Conservation (phyloP, 2,888 invertebrate species). For the Pollenia angustigena region DNA sequence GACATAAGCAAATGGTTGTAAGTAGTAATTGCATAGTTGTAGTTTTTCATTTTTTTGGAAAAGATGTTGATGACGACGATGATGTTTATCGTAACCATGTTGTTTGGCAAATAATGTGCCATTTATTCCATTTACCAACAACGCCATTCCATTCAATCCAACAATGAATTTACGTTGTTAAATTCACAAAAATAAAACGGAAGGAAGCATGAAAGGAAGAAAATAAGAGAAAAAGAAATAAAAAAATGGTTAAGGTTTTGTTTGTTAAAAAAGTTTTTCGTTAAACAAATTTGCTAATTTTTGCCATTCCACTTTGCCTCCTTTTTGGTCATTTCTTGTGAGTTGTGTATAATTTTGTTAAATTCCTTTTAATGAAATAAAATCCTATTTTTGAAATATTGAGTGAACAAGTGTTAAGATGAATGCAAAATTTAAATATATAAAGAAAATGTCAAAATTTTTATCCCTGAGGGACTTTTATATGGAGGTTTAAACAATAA, state of each 20-base stretch:
- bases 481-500: too few relatives aligned
- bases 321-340: constrained; percentile 12
- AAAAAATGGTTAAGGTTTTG: constrained; percentile 10
- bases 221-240: constrained; percentile 15
- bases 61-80: neutral
- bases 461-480: too few relatives aligned
- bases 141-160: constrained; percentile 36
- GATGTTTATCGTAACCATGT: constrained; percentile 43
- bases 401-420: neutral
- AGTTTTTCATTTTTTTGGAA: constrained; percentile 14
- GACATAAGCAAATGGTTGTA: constrained; percentile 39
- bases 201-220: constrained; percentile 41
- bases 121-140: constrained; percentile 46
- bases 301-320: neutral
- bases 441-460: too few relatives aligned
- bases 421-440: too few relatives aligned
- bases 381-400: neutral
- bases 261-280: constrained; percentile 11
- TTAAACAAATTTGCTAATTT: constrained; percentile 31
- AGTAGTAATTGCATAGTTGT: constrained; percentile 50
- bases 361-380: too few relatives aligned
- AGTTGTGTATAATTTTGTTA: constrained; percentile 24
- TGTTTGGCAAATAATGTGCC: constrained; percentile 39
- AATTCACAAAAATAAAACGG: constrained; percentile 13
- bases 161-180: constrained; percentile 44